Base-by-base conservation (phyloP, 2,888 invertebrate genomes). In the Exephanes ischioxanthus region DNA sequence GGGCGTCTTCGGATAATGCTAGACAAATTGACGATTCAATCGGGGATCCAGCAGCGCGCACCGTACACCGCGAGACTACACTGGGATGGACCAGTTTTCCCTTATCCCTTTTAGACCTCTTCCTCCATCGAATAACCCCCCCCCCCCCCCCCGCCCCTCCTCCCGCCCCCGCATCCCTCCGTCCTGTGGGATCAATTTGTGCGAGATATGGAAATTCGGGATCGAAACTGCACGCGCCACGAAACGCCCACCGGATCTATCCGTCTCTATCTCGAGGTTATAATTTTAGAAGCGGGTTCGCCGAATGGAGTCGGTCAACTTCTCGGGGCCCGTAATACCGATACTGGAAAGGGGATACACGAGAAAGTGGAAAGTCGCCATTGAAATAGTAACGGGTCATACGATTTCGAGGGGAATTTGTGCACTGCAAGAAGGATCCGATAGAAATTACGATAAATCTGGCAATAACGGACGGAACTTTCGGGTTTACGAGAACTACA, bases 11-110 rank as follows among this genome's bases (percentile, higher is more conserved):
- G 91, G 93, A 93, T 94, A 93, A 93, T 94, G 91, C 93, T 92
- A 91, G 93, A 93, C 93, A 94, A 94, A 94, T 94, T 94, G 93
- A 92, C 92, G 93, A 94, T 94, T 94, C 93, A 93, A 92, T 92
- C 90, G 92, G 78, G 73, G 73, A 70, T 81, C 92, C 90, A 89
- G 89, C 90, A 90, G 91, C 53, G 91, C 53, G 22, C 90, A 90
- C 90, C 91, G 93, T 92, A 92, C 90, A 90, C 88, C 88, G 89
- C 88, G 87, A 87, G 41, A 78, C 81, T 63, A 30, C 30, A 33
- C 63, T 33, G 30, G 30, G 30, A 14, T 63, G 63, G 14, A 33
- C 63, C 63, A 16, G n/a, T 16, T 33, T 63, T 7, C 33, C 63
- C 63, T 63, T 33, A 63, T 26, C 63, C 63, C 63, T 63, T 63